Percentiles rank a stretch among this genome's conserved stretches.
Conservation (phyloP, 2,113 vertebrate species). For the Paratilapia polleni region DNA sequence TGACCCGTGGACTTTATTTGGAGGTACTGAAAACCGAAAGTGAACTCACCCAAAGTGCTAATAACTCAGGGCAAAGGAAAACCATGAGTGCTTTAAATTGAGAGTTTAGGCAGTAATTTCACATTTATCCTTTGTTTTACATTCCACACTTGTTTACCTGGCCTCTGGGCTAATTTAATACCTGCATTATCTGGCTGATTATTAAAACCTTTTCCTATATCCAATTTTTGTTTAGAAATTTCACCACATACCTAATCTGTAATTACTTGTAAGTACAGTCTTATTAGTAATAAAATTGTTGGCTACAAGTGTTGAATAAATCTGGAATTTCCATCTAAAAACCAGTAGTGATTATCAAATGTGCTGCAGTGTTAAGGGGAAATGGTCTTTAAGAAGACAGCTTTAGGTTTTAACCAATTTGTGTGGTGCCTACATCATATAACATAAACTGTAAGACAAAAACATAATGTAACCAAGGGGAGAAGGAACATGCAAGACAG, state of each 20-base stretch:
- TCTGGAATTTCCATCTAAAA: too few relatives aligned
- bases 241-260: not conserved
- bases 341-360: too few relatives aligned
- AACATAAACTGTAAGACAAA: not conserved
- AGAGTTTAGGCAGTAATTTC: not conserved
- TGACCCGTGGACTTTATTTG: not conserved
- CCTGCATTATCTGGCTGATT: not conserved
- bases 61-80: not conserved
- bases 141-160: not conserved
- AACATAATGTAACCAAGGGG: slow-evolving; percentile 23
- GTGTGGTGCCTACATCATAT: not conserved
- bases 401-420: not conserved
- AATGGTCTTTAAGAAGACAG: not conserved
- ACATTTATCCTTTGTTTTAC: not conserved
- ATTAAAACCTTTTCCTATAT: accelerated
- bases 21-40: not conserved
- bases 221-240: not conserved
- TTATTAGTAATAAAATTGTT: too few relatives aligned
- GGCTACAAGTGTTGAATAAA: too few relatives aligned
- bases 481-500: slow-evolving; percentile 41
- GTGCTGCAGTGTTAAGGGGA: too few relatives aligned
- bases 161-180: not conserved
- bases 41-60: not conserved
- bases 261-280: too few relatives aligned
- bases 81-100: not conserved